Conservation (phyloP, 2,888 invertebrate species). For the Leptarthrus brevirostris region DNA sequence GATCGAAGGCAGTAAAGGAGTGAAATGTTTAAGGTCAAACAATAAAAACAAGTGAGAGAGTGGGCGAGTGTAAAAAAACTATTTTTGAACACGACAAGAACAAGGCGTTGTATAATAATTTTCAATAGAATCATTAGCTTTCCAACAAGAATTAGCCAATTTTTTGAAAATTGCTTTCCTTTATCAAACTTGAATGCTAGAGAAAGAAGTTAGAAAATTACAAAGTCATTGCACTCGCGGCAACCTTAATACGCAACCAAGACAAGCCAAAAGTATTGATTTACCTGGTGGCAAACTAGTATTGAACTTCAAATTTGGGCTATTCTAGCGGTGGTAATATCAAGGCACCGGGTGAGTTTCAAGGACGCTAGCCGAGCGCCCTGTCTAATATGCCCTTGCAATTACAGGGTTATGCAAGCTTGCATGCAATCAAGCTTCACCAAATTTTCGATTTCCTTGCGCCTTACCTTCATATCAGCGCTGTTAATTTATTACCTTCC, state of each 20-base stretch:
- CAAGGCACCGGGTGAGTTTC: constrained; percentile 7
- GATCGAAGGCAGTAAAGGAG: neutral
- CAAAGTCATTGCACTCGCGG: constrained; percentile 24
- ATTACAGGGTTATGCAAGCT: constrained; percentile 41
- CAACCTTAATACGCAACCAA: neutral
- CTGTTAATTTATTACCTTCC: constrained; percentile 31
- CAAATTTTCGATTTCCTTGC: constrained; percentile 18
- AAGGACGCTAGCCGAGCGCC: constrained; percentile 37
- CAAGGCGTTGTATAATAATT: neutral
- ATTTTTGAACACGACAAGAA: neutral
- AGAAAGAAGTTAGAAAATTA: too few species aligned
- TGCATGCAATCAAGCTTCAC: constrained; percentile 32
- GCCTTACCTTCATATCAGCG: constrained; percentile 20
- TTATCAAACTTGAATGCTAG: too few species aligned
- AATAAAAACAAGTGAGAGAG: constrained; percentile 16
- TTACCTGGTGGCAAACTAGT: neutral
- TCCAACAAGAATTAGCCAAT: neutral
- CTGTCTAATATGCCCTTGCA: constrained; percentile 28
- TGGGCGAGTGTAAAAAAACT: neutral
- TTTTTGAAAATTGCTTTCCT: too few species aligned
- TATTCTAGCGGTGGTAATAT: neutral
- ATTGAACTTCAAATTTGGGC: constrained; percentile 47
- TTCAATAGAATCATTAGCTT: neutral
- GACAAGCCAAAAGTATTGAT: constrained; percentile 19
- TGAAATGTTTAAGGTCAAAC: constrained; percentile 27